Base-by-base conservation (phyloP, 1,140 invertebrate genomes). In the Hermatobates lingyangjiaoensis region DNA sequence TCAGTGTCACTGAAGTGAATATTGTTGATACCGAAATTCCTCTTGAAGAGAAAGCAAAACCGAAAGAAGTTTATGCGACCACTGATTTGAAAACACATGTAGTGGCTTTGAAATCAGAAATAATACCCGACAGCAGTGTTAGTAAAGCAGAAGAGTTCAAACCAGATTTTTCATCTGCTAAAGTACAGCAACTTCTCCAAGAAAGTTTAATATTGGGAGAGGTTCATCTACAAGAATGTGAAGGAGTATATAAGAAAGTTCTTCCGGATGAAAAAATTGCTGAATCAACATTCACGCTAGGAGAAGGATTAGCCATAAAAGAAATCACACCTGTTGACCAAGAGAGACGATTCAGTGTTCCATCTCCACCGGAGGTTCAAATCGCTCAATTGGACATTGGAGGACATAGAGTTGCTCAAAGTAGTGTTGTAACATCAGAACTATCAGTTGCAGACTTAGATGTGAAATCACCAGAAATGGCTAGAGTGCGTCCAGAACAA, bases 151-250 rank as follows among this genome's bases (percentile, higher is more conserved):
- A 53, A 34, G 27, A 60, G 25, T 58, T 64, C 50, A 58, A 59
- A 48, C 60, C 63, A 2, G 48, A 59, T 48, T 60, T 66, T 52
- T 58, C 61, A 25, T 64, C 61, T 54, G 69, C 72, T 0, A 66
- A 66, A 50, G 59, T 69, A 28, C 60, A 58, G 55, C 58, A 54
- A 56, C 50, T 42, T 46, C 50, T 67, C 27, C 68, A 71, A 28
- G 72, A 76, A 62, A 66, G 70, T 56, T 55, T 77, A 21, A 63
- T 73, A 49, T 64, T 67, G 48, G 65, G 63, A 15, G 69, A 75
- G 63, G 61, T 65, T 20, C 53, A 69, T 27, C 54, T 66, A 26
- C 66, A 69, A 3, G 74, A 76, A 59, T 67, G 67, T 48, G 74
- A 76, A 62, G 63, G 61, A 46, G 56, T 61, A 40, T 70, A 74